Evolutionary conservation across 2,888 invertebrate species (phyloP).

Genomic region (Hyposoter dolosus): DNA sequence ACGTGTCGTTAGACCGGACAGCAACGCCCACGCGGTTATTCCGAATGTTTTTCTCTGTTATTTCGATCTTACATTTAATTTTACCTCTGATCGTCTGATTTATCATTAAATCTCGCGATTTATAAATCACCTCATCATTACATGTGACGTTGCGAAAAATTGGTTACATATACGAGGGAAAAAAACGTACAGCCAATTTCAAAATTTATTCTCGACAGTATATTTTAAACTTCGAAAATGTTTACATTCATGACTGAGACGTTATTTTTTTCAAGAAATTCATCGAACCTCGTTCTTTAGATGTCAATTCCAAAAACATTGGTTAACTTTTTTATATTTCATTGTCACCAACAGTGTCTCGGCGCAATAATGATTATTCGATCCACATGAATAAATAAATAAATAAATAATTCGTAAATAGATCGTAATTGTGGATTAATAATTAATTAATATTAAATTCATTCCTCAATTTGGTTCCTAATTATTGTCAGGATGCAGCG

Average conservation of each 20-base stretch:
- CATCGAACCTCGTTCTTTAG: background rate
- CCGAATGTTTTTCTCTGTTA: background rate
- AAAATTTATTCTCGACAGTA: background rate
- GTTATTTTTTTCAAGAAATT: background rate
- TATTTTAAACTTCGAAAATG: background rate
- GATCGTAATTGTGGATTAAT: background rate
- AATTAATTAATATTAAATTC: background rate
- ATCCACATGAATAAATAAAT: background rate
- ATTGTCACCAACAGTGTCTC: background rate
- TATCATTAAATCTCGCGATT: background rate
- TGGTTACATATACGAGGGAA: background rate
- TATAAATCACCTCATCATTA: background rate
- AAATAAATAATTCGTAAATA: background rate
- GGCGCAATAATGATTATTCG: background rate
- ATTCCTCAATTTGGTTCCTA: background rate
- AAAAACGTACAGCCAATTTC: background rate
- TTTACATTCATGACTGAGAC: background rate
- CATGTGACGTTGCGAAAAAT: background rate
- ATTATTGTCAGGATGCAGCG: constrained; percentile 79
- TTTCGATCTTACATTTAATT: background rate
- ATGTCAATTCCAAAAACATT: background rate
- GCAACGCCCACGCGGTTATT: constrained; percentile 32
- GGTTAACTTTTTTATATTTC: background rate
- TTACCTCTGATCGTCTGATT: background rate
- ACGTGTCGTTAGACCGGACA: constrained; percentile 44